phyloP scores from a whole-genome alignment of 2,113 vertebrate species.

The Caranx ignobilis region DNA sequence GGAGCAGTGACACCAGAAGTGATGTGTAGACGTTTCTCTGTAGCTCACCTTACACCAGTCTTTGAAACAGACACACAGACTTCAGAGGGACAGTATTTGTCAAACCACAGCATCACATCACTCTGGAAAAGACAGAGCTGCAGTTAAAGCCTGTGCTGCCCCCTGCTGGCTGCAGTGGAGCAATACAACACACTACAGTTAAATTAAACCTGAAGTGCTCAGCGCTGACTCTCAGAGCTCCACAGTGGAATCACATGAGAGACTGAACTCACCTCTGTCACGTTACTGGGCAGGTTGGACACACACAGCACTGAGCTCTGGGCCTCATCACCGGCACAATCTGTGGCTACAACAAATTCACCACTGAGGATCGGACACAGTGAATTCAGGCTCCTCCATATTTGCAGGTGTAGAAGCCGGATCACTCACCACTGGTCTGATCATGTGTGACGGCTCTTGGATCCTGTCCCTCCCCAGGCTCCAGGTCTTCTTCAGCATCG shows the following conservation, averaged over 20 bases:
- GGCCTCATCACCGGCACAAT: not conserved
- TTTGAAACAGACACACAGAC: conserved; percentile 58
- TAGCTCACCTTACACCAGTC: conserved; percentile 57
- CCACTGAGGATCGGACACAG: not conserved
- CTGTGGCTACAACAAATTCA: conserved; percentile 27
- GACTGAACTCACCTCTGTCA: conserved; percentile 69
- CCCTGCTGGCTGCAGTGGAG: conserved; percentile 37
- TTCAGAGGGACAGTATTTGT: conserved; percentile 62
- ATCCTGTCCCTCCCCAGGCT: not conserved
- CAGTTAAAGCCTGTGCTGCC: conserved; percentile 22
- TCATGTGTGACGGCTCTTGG: not conserved
- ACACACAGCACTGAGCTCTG: conserved; percentile 41
- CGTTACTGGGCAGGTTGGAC: conserved; percentile 48
- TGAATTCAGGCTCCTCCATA: not conserved
- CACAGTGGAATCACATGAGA: too few species aligned
- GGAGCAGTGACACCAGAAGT: not conserved
- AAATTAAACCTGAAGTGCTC: too few species aligned
- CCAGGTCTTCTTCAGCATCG: conserved; percentile 78
- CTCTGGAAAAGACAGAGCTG: conserved; percentile 46
- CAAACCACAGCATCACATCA: conserved; percentile 67
- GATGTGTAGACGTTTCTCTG: not conserved
- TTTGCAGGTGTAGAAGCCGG: not conserved
- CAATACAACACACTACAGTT: too few species aligned
- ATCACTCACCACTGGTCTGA: not conserved
- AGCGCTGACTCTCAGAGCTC: not conserved